These are phyloP conservation scores for Rhabdomys dilectus DNA, from an alignment of 2,113 vertebrate species.

Conservation along the genomic window DNA sequence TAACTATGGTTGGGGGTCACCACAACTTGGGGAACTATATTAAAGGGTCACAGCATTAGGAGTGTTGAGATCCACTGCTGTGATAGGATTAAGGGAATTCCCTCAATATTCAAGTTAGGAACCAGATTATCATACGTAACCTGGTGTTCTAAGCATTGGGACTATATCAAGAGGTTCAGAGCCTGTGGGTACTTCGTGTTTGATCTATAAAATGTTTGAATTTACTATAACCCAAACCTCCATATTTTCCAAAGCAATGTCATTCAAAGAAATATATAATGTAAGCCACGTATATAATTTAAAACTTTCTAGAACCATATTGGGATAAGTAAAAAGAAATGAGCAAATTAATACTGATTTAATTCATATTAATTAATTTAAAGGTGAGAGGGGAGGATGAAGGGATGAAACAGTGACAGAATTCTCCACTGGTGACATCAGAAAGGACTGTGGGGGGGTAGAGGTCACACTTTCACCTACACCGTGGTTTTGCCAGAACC, in stretches of 20 bases:
- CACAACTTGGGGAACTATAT: too few species aligned
- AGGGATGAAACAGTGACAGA: neutral
- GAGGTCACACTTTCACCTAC: neutral
- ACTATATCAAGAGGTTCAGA: neutral
- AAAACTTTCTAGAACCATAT: neutral
- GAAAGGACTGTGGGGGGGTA: neutral
- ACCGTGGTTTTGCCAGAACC: neutral
- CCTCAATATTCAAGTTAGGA: constrained; percentile 73
- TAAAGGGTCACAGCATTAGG: too few species aligned
- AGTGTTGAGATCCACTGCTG: neutral
- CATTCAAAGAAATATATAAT: neutral
- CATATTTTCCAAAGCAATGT: neutral
- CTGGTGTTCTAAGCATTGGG: neutral
- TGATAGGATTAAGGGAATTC: constrained; percentile 75
- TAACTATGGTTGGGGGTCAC: too few species aligned
- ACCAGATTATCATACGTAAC: constrained; percentile 2
- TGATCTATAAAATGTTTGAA: neutral
- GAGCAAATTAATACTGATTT: neutral
- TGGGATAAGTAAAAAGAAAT: constrained; percentile 6
- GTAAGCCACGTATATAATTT: neutral
- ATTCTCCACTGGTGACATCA: neutral
- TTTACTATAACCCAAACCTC: neutral
- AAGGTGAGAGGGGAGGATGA: neutral
- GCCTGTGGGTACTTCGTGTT: neutral
- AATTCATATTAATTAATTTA: neutral